Evolutionary conservation across 23 tunicate species (phyloP), one percentile per base, ranked within the genome.

Genomic region (Corella eumyota): DNA sequence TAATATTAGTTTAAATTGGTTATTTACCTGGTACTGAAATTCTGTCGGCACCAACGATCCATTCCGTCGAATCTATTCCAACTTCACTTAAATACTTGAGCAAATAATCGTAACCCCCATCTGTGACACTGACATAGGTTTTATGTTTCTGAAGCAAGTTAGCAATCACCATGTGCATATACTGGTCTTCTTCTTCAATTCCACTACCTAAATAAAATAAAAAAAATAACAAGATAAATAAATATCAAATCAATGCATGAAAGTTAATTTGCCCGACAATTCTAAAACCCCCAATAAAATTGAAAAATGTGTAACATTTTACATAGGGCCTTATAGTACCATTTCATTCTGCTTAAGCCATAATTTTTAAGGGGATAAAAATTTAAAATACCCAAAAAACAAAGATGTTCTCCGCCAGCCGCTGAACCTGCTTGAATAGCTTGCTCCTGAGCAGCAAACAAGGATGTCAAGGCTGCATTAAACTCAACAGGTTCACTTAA

Each of bases 331-430:
- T n/a, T n/a, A n/a, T n/a, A n/a, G n/a, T n/a, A n/a, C n/a, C n/a
- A n/a, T n/a, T n/a, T n/a, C n/a, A n/a, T n/a, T n/a, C n/a, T n/a
- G n/a, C n/a, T n/a, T n/a, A n/a, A n/a, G n/a, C n/a, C n/a, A n/a
- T n/a, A n/a, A n/a, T n/a, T n/a, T n/a, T n/a, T n/a, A n/a, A n/a
- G n/a, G n/a, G n/a, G n/a, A n/a, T n/a, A n/a, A n/a, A n/a, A n/a
- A n/a, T n/a, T n/a, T n/a, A n/a, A n/a, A n/a, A n/a, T 30, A 82
- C 95, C 95, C n/a, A 86, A 62, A 29, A 86, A 77, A 59, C 95
- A 86, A 2, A 86, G 70, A 34, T 86, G 95, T 45, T 86, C 86
- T 24, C 95, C 95, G 6, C 78, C 95, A 1, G 84, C 95, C 5
- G 80, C 66, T 6, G 78, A 76, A 1, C 86, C 75, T 27, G 86